Conservation (phyloP, 2,113 vertebrate species). For the Elgaria multicarinata region DNA sequence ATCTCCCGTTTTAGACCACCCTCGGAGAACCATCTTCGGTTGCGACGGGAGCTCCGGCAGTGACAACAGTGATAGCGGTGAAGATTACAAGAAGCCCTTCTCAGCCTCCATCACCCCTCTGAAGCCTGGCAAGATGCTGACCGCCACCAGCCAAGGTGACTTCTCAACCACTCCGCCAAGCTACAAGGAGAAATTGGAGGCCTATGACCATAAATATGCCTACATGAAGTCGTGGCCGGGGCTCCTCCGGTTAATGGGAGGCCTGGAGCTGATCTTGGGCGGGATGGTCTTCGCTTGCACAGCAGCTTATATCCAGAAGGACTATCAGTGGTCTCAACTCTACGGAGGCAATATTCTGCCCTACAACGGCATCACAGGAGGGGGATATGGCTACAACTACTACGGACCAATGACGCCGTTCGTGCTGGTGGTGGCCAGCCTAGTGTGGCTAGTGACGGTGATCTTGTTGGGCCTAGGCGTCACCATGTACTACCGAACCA, state of each 20-base stretch:
- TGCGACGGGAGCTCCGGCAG: not conserved
- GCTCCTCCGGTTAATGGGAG: slow-evolving; percentile 74
- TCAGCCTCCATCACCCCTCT: too few relatives aligned
- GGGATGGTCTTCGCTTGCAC: slow-evolving; percentile 80
- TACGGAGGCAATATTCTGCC: slow-evolving; percentile 55
- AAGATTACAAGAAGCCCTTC: not conserved
- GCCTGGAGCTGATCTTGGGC: slow-evolving; percentile 80
- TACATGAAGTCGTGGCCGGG: slow-evolving; percentile 80
- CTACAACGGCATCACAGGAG: slow-evolving; percentile 59
- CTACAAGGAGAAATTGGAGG: slow-evolving; percentile 76
- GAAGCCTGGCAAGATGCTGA: not conserved
- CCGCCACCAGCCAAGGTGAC: slow-evolving; percentile 3
- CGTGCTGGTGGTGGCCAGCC: slow-evolving; percentile 72
- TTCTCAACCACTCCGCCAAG: not conserved
- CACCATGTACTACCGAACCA: slow-evolving; percentile 80
- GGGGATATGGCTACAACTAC: slow-evolving; percentile 73
- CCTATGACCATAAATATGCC: slow-evolving; percentile 72
- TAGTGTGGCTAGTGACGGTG: slow-evolving; percentile 77
- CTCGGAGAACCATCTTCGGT: not conserved
- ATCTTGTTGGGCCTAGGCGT: slow-evolving; percentile 75
- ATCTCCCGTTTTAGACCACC: slow-evolving; percentile 66
- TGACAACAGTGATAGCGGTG: too few relatives aligned
- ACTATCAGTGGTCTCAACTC: slow-evolving; percentile 79
- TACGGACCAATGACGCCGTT: slow-evolving; percentile 82
- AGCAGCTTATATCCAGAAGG: slow-evolving; percentile 81